These are phyloP conservation scores for Crocuta crocuta DNA, from an alignment of 2,113 vertebrate species.

Conservation along the genomic window DNA sequence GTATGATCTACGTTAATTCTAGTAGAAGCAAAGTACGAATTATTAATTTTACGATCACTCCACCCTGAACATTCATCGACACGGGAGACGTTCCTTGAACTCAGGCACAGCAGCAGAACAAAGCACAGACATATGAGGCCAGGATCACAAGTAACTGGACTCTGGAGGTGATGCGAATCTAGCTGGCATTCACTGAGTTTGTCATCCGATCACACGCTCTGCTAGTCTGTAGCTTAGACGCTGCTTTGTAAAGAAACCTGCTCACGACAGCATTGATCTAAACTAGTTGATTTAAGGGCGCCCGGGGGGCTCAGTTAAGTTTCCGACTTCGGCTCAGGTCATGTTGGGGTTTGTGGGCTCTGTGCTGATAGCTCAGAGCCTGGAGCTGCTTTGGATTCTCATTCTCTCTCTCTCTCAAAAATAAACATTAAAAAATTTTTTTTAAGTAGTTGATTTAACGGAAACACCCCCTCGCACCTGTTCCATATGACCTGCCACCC, in stretches of 20 bases:
- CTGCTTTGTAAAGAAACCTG: background rate
- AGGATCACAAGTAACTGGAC: too few relatives aligned
- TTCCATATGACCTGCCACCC: background rate
- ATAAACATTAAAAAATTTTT: too few relatives aligned
- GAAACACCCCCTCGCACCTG: too few relatives aligned
- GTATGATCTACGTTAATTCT: background rate
- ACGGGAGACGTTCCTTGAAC: background rate
- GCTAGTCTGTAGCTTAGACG: background rate
- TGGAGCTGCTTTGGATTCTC: too few relatives aligned
- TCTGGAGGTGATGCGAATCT: rapidly evolving
- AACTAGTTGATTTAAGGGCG: background rate
- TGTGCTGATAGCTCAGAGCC: too few relatives aligned
- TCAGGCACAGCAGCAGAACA: background rate
- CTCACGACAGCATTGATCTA: background rate
- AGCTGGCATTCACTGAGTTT: rapidly evolving
- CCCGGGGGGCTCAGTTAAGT: too few relatives aligned
- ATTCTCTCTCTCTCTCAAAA: too few relatives aligned
- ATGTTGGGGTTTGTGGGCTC: too few relatives aligned
- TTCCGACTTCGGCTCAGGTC: too few relatives aligned
- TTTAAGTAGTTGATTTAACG: too few relatives aligned
- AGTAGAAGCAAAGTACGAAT: background rate
- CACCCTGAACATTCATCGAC: background rate
- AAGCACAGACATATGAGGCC: background rate
- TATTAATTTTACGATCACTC: background rate
- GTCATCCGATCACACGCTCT: background rate